A percentile compares a stretch with the other conserved stretches of the same genome.
These are phyloP conservation scores for Phymanthus crucifer DNA, from an alignment of 92 coral and sea anemone genomes.

Conservation along the genomic window DNA sequence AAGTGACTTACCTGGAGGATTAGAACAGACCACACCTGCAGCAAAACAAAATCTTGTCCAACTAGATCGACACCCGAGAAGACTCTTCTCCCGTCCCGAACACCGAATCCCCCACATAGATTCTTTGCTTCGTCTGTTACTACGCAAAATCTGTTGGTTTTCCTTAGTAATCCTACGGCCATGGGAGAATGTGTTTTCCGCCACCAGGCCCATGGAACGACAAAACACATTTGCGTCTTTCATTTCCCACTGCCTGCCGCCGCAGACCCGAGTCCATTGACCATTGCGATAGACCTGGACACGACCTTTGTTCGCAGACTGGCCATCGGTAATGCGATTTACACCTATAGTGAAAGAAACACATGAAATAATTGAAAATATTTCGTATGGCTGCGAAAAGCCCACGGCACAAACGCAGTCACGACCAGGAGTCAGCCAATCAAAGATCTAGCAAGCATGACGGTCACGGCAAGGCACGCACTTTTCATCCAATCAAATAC, in stretches of 20 bases:
- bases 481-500: too few relatives aligned
- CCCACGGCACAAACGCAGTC: too few relatives aligned
- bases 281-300: constrained; percentile 12
- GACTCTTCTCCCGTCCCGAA: background rate
- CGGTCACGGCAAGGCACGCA: too few relatives aligned
- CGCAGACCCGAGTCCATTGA: constrained; percentile 13
- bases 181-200: background rate
- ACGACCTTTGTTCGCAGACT: background rate
- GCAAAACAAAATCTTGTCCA: background rate
- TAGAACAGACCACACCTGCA: background rate
- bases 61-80: background rate
- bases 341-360: background rate
- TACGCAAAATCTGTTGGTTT: background rate
- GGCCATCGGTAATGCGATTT: constrained; percentile 4
- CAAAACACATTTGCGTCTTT: constrained; percentile 16
- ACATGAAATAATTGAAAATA: background rate
- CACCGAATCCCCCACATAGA: background rate
- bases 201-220: constrained; percentile 21
- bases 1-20: background rate
- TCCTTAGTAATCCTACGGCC: background rate
- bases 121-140: background rate
- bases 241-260: background rate
- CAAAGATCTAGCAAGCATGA: too few relatives aligned
- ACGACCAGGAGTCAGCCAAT: too few relatives aligned
- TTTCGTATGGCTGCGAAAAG: too few relatives aligned